Evolutionary conservation across 2,113 vertebrate genomes (phyloP).

Genomic region (Cathartes aura): DNA sequence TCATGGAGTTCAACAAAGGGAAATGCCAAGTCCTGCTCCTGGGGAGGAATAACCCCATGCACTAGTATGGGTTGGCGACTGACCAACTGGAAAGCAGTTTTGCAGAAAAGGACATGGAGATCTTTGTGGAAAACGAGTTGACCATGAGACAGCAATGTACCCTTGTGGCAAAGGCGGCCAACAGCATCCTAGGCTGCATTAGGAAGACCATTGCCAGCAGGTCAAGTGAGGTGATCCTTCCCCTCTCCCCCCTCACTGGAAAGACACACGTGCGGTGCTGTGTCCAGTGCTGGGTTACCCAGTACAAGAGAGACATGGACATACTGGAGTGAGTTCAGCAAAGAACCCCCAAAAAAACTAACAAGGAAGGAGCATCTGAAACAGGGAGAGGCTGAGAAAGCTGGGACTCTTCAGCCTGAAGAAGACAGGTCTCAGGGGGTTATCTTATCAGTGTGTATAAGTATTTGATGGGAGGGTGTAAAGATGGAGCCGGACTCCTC

Average conservation of each 20-base stretch:
- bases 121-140: not conserved
- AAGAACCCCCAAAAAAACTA: not conserved
- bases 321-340: not conserved
- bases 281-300: not conserved
- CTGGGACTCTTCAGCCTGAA: not conserved
- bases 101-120: not conserved
- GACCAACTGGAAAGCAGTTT: not conserved
- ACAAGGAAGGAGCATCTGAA: not conserved
- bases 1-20: not conserved
- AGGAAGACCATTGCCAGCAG: not conserved
- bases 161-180: not conserved
- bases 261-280: not conserved
- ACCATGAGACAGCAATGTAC: not conserved
- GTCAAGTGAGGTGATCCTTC: not conserved
- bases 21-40: not conserved
- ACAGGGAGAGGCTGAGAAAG: not conserved
- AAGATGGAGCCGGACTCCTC: not conserved
- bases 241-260: not conserved
- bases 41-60: not conserved
- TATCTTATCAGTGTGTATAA: not conserved
- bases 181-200: not conserved
- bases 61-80: not conserved
- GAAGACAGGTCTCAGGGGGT: not conserved
- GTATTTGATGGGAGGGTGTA: not conserved
- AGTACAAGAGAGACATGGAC: not conserved